These are phyloP conservation scores for Frieseomelitta varia DNA, from an alignment of 1,140 invertebrate species.

Conservation along the genomic window DNA sequence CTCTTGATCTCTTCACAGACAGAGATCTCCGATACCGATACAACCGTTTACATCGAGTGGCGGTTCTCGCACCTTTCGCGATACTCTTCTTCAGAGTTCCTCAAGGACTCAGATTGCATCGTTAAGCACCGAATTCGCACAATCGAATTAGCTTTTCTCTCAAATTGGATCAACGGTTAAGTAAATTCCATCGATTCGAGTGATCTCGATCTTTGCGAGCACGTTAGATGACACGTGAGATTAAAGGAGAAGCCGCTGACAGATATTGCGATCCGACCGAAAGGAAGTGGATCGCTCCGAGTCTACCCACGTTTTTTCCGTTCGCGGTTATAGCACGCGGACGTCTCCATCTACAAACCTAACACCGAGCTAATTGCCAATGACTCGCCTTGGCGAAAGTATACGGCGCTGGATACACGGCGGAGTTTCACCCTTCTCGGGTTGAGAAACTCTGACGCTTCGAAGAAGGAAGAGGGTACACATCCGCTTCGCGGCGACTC, in stretches of 20 bases:
- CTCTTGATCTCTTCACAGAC: constrained; percentile 44
- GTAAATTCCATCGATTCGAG: too few relatives aligned
- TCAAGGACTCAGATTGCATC: background rate
- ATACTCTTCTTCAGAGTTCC: background rate
- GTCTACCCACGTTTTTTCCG: background rate
- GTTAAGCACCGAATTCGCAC: background rate
- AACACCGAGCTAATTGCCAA: background rate
- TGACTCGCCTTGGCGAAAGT: background rate
- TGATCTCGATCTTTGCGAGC: background rate
- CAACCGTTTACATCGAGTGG: constrained; percentile 47
- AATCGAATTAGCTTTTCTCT: background rate
- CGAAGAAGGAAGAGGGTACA: constrained; percentile 39
- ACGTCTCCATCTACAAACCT: background rate
- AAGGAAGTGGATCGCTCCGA: background rate
- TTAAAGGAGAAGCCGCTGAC: background rate
- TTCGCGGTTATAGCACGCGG: background rate
- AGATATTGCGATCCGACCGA: background rate
- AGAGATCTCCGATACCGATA: constrained; percentile 46
- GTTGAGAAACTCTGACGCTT: constrained; percentile 60
- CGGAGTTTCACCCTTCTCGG: background rate
- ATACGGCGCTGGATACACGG: too few relatives aligned
- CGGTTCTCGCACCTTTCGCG: background rate
- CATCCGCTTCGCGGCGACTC: constrained; percentile 23
- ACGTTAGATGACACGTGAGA: too few relatives aligned
- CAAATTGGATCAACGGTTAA: background rate